Conservation (phyloP, 1,140 invertebrate species). For the Camponotus vicinus region DNA sequence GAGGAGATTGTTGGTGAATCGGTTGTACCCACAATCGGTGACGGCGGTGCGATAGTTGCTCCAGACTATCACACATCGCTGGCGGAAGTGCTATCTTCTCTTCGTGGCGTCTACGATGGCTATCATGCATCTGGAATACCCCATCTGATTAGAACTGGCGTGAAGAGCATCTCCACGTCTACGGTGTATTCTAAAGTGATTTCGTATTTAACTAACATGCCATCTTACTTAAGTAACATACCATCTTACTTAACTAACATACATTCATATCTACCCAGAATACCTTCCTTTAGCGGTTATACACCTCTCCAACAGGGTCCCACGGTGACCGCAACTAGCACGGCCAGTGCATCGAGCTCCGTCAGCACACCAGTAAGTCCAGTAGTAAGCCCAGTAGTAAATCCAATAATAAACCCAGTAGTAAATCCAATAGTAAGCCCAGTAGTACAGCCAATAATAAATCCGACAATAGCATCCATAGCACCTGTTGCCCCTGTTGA, state of each 20-base stretch:
- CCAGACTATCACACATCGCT: slow-evolving; percentile 24
- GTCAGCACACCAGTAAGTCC: not conserved
- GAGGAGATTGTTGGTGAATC: not conserved
- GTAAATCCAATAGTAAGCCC: not conserved
- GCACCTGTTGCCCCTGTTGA: not conserved
- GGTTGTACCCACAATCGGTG: not conserved
- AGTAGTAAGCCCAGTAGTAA: too few species aligned
- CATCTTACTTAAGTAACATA: too few species aligned
- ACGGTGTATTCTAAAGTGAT: not conserved
- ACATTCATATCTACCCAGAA: not conserved
- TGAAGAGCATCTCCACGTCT: not conserved
- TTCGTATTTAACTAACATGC: not conserved
- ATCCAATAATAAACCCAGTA: not conserved
- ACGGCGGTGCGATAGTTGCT: not conserved
- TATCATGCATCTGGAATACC: slow-evolving; percentile 45
- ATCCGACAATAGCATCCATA: not conserved
- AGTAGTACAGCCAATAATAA: not conserved
- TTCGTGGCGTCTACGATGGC: not conserved
- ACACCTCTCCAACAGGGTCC: not conserved
- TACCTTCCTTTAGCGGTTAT: not conserved
- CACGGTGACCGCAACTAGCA: not conserved
- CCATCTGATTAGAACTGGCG: not conserved
- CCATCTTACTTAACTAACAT: too few species aligned
- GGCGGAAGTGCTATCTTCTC: not conserved
- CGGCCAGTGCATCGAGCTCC: not conserved